Percentiles rank a stretch among this genome's conserved stretches.
These are phyloP conservation scores for Hippocampus mohnikei DNA, from an alignment of 2,113 vertebrate genomes.

Conservation along the genomic window DNA sequence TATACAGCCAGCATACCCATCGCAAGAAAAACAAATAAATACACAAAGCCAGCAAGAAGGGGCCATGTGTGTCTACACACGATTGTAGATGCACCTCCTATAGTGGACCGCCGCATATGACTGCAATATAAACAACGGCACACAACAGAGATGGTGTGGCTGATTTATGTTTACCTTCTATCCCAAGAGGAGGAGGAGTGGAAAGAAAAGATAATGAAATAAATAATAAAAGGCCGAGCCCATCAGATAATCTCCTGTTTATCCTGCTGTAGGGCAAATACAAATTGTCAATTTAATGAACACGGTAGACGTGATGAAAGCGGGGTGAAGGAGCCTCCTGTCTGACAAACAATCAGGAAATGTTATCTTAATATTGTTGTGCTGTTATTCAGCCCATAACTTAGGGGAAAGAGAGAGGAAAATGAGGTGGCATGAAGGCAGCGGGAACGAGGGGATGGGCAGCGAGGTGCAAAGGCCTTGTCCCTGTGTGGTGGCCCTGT, in stretches of 20 bases:
- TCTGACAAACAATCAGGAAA: slow-evolving; percentile 83
- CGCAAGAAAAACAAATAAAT: slow-evolving; percentile 38
- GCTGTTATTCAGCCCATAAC: slow-evolving; percentile 87
- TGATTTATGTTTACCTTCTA: slow-evolving; percentile 73
- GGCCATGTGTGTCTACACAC: slow-evolving; percentile 55
- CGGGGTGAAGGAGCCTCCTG: slow-evolving; percentile 69
- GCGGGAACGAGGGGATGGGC: slow-evolving; percentile 23
- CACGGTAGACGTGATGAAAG: slow-evolving; percentile 74
- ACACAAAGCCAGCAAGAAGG: slow-evolving; percentile 53
- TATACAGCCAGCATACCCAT: slow-evolving; percentile 31
- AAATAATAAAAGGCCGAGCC: slow-evolving; percentile 68
- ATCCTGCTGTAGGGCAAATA: slow-evolving; percentile 74
- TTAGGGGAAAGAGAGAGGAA: slow-evolving; percentile 74
- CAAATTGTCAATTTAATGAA: slow-evolving; percentile 80
- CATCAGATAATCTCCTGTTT: slow-evolving; percentile 75
- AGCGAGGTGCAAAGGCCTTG: slow-evolving; percentile 74
- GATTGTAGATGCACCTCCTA: slow-evolving; percentile 50
- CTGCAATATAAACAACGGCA: slow-evolving; percentile 66
- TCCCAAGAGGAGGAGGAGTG: slow-evolving; percentile 53
- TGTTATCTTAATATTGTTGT: slow-evolving; percentile 86
- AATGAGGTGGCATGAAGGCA: slow-evolving; percentile 33
- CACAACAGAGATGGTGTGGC: slow-evolving; percentile 62
- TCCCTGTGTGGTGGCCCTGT: slow-evolving; percentile 85
- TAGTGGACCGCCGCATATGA: slow-evolving; percentile 59
- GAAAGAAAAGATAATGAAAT: slow-evolving; percentile 67